Percentiles rank a stretch among this genome's conserved stretches.
Conservation (phyloP, 2,797 vertebrate species). For the Phoebastria nigripes region DNA sequence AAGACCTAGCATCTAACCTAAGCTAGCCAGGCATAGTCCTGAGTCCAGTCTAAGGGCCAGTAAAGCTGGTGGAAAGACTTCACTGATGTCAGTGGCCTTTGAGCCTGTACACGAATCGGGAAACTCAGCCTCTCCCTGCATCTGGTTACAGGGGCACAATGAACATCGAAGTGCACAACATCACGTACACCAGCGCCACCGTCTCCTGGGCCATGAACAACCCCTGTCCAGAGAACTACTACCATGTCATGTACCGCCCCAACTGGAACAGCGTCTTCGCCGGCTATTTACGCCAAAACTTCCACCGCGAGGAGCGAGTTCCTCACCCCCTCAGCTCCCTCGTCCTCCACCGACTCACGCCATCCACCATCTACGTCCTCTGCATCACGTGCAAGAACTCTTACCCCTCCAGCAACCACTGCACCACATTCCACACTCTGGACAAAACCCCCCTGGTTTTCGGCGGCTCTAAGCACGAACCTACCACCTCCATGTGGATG, state of each 20-base stretch:
- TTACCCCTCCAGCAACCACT: constrained; percentile 70
- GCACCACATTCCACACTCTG: constrained; percentile 75
- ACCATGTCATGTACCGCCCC: constrained; percentile 75
- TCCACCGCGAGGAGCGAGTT: constrained; percentile 72
- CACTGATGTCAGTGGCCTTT: neutral
- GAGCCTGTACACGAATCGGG: rapidly evolving
- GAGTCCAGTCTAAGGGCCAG: neutral
- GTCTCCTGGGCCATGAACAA: constrained; percentile 69
- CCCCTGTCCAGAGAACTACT: constrained; percentile 75
- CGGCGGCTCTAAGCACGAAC: constrained; percentile 41
- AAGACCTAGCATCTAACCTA: neutral
- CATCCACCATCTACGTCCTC: constrained; percentile 73
- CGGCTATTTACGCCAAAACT: constrained; percentile 66
- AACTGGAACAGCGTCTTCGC: constrained; percentile 75
- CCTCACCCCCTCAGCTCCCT: constrained; percentile 68
- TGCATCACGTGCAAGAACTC: constrained; percentile 73
- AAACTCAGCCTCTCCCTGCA: constrained; percentile 8
- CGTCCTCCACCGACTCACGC: constrained; percentile 59
- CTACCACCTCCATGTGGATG: constrained; percentile 71
- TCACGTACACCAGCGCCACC: constrained; percentile 67
- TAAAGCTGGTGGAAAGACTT: neutral
- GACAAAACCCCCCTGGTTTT: constrained; percentile 55
- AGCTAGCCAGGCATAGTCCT: neutral
- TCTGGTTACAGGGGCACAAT: constrained; percentile 68
- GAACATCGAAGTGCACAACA: constrained; percentile 74